A percentile compares a stretch with the other conserved stretches of the same genome.
Evolutionary conservation across 1,140 invertebrate species (phyloP).

Genomic region (Cydia strobilella): DNA sequence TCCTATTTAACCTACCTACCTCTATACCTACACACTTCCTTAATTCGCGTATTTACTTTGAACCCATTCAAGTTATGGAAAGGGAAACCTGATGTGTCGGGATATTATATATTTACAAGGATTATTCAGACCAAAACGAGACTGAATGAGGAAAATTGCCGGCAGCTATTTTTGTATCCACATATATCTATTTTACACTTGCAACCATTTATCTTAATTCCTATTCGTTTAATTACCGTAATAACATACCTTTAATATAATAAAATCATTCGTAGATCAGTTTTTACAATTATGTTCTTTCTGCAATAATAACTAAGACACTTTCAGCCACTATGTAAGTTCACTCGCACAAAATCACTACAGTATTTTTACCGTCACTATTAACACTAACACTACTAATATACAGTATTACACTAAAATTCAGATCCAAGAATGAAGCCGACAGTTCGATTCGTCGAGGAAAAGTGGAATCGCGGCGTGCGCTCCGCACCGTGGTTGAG

Average conservation of each 20-base stretch:
- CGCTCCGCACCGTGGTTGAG: background rate
- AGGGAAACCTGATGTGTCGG: background rate
- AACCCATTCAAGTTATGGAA: background rate
- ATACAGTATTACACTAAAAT: background rate
- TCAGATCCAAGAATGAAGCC: background rate
- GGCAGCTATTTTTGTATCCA: background rate
- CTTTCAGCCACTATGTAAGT: background rate
- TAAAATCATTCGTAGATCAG: background rate
- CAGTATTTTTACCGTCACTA: background rate
- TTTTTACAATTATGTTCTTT: background rate
- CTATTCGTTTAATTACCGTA: too few species aligned
- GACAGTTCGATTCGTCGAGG: background rate
- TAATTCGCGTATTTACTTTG: background rate
- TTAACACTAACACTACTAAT: background rate
- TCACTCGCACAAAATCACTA: background rate
- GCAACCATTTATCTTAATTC: background rate
- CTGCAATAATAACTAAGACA: background rate
- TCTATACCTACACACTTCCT: background rate
- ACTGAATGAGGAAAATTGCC: constrained; percentile 6
- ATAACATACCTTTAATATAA: background rate
- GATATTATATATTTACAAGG: background rate
- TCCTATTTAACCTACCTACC: too few species aligned
- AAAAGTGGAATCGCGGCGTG: background rate
- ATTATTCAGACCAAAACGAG: background rate
- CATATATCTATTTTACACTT: background rate